These are phyloP conservation scores for Microtus richardsoni DNA, from an alignment of 2,113 vertebrate species.

Conservation along the genomic window DNA sequence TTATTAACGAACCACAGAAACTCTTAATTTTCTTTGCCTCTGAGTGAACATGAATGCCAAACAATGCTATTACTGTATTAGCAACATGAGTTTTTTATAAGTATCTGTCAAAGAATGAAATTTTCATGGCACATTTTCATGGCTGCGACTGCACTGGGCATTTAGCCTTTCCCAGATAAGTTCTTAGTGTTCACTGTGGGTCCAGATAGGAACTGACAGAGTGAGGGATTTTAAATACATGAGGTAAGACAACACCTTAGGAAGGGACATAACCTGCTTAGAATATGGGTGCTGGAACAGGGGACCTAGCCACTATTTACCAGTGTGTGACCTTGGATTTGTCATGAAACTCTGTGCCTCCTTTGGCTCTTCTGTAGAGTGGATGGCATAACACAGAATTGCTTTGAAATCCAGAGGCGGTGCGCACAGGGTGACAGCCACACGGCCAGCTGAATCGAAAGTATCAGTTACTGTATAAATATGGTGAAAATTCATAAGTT, in stretches of 20 bases:
- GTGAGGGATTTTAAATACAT: not conserved
- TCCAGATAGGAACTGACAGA: not conserved
- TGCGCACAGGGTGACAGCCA: not conserved
- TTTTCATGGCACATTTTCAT: not conserved
- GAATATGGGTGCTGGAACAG: not conserved
- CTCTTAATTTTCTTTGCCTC: constrained; percentile 45
- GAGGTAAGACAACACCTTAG: not conserved
- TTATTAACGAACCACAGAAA: constrained; percentile 9
- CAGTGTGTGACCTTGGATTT: not conserved
- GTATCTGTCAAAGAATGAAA: not conserved
- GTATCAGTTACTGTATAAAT: not conserved
- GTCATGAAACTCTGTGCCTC: not conserved
- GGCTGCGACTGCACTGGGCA: not conserved
- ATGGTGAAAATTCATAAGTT: not conserved
- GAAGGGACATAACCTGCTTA: not conserved
- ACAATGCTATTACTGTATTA: not conserved
- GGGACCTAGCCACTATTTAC: not conserved
- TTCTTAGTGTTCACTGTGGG: not conserved
- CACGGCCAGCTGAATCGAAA: not conserved
- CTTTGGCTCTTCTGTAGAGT: not conserved
- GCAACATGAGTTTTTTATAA: not conserved
- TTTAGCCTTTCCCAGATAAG: not conserved
- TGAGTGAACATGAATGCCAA: not conserved
- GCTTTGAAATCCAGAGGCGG: not conserved
- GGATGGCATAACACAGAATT: not conserved